Percentiles rank a stretch among this genome's conserved stretches.
Conservation (phyloP, 2,113 vertebrate genomes). For the Chaetodon trifascialis region DNA sequence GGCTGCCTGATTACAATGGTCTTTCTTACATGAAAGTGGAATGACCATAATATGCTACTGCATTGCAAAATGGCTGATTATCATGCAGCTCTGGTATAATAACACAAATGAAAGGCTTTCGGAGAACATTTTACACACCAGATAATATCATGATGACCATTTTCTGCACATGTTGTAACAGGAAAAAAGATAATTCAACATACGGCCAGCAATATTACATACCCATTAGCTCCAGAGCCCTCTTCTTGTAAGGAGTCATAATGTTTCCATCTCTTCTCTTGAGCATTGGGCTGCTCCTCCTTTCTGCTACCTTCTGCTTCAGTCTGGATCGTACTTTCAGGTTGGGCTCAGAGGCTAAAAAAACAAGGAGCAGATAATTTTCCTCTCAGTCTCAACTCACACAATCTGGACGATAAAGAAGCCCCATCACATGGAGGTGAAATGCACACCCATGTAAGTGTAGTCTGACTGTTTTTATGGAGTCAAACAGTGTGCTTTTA, state of each 20-base stretch:
- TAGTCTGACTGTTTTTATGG: neutral
- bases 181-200: slow-evolving; percentile 12
- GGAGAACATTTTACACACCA: slow-evolving; percentile 6
- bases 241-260: slow-evolving; percentile 95
- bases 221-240: slow-evolving; percentile 97
- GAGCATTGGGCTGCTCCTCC: slow-evolving; percentile 97
- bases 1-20: slow-evolving; percentile 46
- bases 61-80: slow-evolving; percentile 22
- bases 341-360: slow-evolving; percentile 97
- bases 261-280: slow-evolving; percentile 94
- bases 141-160: neutral
- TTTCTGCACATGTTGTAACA: neutral
- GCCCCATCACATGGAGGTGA: neutral
- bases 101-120: neutral
- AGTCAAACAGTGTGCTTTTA: slow-evolving; percentile 29
- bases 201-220: slow-evolving; percentile 50
- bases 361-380: slow-evolving; percentile 61
- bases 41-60: slow-evolving; percentile 29
- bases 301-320: slow-evolving; percentile 99
- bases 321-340: slow-evolving; percentile 98
- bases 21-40: slow-evolving; percentile 34
- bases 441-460: slow-evolving; percentile 9
- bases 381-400: slow-evolving; percentile 9
- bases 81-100: neutral
- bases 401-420: neutral